These are phyloP conservation scores for Copsychus sechellarum DNA, from an alignment of 2,113 vertebrate species.

Conservation along the genomic window DNA sequence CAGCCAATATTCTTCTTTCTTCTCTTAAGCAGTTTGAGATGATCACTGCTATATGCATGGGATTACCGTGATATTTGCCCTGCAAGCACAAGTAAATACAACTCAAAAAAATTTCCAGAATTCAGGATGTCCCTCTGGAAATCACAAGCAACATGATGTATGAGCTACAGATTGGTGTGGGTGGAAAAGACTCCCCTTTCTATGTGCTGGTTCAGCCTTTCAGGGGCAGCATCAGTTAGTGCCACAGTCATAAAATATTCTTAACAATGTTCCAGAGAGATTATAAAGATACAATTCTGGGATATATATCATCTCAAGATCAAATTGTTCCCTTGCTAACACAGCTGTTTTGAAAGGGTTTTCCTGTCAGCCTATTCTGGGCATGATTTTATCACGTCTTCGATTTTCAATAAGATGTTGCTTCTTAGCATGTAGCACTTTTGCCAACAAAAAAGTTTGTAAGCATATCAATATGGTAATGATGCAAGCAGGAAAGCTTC, in stretches of 20 bases:
- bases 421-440: background rate
- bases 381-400: background rate
- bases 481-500: conserved; percentile 2
- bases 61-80: conserved; percentile 88
- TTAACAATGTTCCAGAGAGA: background rate
- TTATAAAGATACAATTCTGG: background rate
- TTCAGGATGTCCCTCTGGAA: background rate
- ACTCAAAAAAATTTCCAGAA: background rate
- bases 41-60: conserved; percentile 85
- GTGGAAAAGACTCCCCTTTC: background rate
- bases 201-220: background rate
- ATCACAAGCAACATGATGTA: background rate
- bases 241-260: background rate
- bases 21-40: conserved; percentile 92
- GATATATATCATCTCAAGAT: background rate
- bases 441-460: background rate
- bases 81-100: conserved; percentile 62
- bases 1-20: conserved; percentile 89
- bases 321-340: background rate
- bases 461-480: background rate
- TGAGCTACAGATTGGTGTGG: background rate
- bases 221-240: background rate
- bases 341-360: conserved; percentile 24
- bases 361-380: background rate
- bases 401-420: background rate